Evolutionary conservation across 2,888 invertebrate species (phyloP).

Genomic region (Chydorus sphaericus): DNA sequence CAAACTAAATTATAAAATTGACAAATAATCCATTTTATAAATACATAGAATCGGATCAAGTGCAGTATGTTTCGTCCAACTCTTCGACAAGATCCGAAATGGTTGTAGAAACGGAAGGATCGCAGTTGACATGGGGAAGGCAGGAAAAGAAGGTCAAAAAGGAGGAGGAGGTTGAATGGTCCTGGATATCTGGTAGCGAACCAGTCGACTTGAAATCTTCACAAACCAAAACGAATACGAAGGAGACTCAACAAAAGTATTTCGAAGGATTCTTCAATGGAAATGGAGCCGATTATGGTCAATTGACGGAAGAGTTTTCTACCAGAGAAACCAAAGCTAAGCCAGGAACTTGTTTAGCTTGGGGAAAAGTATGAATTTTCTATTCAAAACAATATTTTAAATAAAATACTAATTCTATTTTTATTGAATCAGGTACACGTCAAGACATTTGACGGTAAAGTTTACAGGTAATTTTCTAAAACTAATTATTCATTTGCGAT

Average conservation of each 20-base stretch:
- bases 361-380: too few relatives aligned
- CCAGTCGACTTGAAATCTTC: too few relatives aligned
- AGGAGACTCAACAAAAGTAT: too few relatives aligned
- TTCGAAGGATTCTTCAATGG: constrained; percentile 3
- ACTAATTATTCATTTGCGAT: constrained; percentile 14
- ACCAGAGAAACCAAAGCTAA: constrained; percentile 27
- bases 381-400: too few relatives aligned
- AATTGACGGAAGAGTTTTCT: constrained; percentile 6
- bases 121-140: background rate
- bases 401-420: too few relatives aligned
- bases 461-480: constrained; percentile 35
- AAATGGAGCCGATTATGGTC: background rate
- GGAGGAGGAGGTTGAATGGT: background rate
- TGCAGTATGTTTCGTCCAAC: constrained; percentile 1
- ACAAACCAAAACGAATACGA: too few relatives aligned
- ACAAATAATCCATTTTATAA: background rate
- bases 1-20: background rate
- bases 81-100: background rate
- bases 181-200: background rate
- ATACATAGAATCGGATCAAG: background rate
- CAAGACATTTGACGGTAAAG: constrained; percentile 69
- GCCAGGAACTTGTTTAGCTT: constrained; percentile 57
- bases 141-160: background rate
- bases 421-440: too few relatives aligned
- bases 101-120: background rate